Evolutionary conservation across 2,797 vertebrate species (phyloP).

Genomic region (Bucorvus abyssinicus): DNA sequence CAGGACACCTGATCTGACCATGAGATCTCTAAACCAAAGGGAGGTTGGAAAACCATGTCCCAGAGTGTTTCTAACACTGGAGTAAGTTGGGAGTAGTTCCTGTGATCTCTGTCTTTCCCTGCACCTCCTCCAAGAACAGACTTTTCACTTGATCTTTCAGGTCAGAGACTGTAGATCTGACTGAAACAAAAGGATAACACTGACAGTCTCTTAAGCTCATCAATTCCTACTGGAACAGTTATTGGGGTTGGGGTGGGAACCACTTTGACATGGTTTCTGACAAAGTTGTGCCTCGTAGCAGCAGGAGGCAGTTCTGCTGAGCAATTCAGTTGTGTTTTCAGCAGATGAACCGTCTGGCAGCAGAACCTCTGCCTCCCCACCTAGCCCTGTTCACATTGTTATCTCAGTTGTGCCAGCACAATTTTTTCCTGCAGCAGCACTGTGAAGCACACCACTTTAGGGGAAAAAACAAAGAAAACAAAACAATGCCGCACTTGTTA

Average conservation of each 20-base stretch:
- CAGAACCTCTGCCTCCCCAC: slow-evolving; percentile 6
- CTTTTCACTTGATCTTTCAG: slow-evolving; percentile 79
- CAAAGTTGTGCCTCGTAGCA: not conserved
- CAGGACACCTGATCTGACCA: not conserved
- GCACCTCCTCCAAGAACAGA: slow-evolving; percentile 43
- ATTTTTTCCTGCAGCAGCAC: slow-evolving; percentile 43
- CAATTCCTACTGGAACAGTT: not conserved
- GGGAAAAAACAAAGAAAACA: not conserved
- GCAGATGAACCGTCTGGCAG: not conserved
- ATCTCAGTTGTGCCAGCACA: slow-evolving; percentile 37
- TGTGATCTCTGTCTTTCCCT: not conserved
- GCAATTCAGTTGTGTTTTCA: not conserved
- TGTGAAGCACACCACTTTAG: slow-evolving; percentile 1
- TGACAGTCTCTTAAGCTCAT: not conserved
- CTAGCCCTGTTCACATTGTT: slow-evolving; percentile 13
- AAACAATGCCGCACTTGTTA: slow-evolving; percentile 51
- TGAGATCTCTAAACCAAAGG: not conserved
- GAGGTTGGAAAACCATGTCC: not conserved
- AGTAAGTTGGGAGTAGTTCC: not conserved
- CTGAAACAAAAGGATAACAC: not conserved
- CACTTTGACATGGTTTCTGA: not conserved
- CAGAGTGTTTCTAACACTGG: not conserved
- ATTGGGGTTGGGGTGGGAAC: not conserved
- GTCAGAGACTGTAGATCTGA: slow-evolving; percentile 73
- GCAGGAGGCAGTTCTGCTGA: slow-evolving; percentile 16